A percentile compares a stretch with the other conserved stretches of the same genome.
These are phyloP conservation scores for Macrochelys suwanniensis DNA, from an alignment of 2,797 vertebrate genomes.

Conservation along the genomic window DNA sequence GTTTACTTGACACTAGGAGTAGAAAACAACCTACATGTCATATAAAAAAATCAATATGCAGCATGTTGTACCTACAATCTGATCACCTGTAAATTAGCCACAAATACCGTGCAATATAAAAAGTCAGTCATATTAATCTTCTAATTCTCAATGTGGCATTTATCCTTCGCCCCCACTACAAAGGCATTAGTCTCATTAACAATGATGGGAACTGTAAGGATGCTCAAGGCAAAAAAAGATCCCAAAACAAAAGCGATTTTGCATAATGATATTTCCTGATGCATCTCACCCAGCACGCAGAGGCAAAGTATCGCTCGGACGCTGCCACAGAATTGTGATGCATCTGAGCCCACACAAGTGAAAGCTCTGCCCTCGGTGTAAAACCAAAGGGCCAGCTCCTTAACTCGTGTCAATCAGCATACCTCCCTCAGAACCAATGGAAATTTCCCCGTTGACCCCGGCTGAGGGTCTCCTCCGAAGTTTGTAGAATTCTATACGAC, in stretches of 20 bases:
- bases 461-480: too few relatives aligned
- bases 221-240: fast-evolving
- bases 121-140: not conserved
- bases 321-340: too few relatives aligned
- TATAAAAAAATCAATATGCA: not conserved
- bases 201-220: fast-evolving
- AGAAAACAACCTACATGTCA: not conserved
- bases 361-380: not conserved
- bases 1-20: not conserved
- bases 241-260: too few relatives aligned
- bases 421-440: not conserved
- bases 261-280: not conserved
- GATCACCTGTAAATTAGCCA: not conserved
- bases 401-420: not conserved
- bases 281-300: not conserved
- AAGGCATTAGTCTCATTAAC: not conserved
- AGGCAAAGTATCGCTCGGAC: not conserved
- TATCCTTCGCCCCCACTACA: fast-evolving
- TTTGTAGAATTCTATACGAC: not conserved
- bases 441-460: too few relatives aligned
- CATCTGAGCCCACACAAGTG: not conserved
- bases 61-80: fast-evolving
- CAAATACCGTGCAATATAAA: not conserved
- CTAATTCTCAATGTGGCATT: not conserved
- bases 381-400: not conserved